Conservation (phyloP, 2,888 invertebrate species). For the Diabrotica balteata region DNA sequence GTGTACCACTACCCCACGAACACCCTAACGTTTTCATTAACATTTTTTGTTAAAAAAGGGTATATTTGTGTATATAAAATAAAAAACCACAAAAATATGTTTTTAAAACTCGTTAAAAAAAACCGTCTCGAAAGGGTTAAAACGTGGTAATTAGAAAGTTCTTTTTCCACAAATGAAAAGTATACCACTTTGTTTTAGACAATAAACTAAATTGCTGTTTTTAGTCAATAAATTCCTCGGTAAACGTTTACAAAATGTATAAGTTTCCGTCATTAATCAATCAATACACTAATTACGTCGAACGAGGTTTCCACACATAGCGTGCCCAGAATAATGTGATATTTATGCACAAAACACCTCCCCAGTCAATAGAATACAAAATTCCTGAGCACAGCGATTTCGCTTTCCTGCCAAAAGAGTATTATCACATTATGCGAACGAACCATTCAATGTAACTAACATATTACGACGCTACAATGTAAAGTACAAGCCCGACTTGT, state of each 20-base stretch:
- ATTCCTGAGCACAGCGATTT: slow-evolving; percentile 12
- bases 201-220: slow-evolving; percentile 4
- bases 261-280: slow-evolving; percentile 6
- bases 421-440: slow-evolving; percentile 7
- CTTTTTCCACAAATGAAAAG: background rate
- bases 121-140: too few relatives aligned
- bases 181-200: background rate
- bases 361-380: slow-evolving; percentile 12
- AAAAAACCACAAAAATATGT: too few relatives aligned
- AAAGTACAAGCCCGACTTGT: too few relatives aligned
- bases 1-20: too few relatives aligned
- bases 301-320: slow-evolving; percentile 8
- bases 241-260: background rate
- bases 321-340: slow-evolving; percentile 14
- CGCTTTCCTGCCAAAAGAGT: slow-evolving; percentile 5
- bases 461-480: background rate
- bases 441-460: slow-evolving; percentile 3
- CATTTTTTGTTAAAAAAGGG: too few relatives aligned
- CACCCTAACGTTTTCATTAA: too few relatives aligned
- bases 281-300: slow-evolving; percentile 14
- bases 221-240: background rate
- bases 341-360: slow-evolving; percentile 13
- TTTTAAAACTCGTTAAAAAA: too few relatives aligned
- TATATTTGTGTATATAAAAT: too few relatives aligned
- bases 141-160: too few relatives aligned